Conservation (phyloP, 2,888 invertebrate genomes). For the Lasius platythorax region DNA sequence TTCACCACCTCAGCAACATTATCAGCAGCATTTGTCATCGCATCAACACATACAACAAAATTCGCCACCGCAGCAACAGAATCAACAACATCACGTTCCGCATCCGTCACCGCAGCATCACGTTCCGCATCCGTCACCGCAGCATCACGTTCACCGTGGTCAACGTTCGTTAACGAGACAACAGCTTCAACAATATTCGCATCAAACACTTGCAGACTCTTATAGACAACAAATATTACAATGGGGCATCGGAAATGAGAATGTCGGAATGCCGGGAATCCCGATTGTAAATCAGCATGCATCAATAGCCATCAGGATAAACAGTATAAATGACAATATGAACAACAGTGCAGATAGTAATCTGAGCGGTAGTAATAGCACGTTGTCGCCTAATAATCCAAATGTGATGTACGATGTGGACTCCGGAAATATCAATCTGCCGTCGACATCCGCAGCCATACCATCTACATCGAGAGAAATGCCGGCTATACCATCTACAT, state of each 20-base stretch:
- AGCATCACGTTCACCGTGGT: not conserved
- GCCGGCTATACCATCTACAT: not conserved
- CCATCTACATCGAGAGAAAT: not conserved
- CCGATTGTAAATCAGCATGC: constrained; percentile 86
- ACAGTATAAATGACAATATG: too few relatives aligned
- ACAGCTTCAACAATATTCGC: constrained; percentile 77
- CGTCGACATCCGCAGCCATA: not conserved
- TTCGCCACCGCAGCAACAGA: constrained; percentile 12
- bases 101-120: constrained; percentile 5
- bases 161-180: constrained; percentile 74
- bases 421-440: not conserved
- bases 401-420: not conserved
- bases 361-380: constrained; percentile 80
- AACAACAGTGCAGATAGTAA: too few relatives aligned
- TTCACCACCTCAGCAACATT: constrained; percentile 18
- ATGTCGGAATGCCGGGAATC: constrained; percentile 70
- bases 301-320: constrained; percentile 85
- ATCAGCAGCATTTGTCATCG: constrained; percentile 14
- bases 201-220: not conserved
- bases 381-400: constrained; percentile 86
- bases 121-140: not conserved
- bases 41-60: constrained; percentile 10
- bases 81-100: not conserved
- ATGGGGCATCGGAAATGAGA: constrained; percentile 53
- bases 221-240: constrained; percentile 4